Conservation (phyloP, 1,140 invertebrate species). For the Trachymyrmex cornetzi region DNA sequence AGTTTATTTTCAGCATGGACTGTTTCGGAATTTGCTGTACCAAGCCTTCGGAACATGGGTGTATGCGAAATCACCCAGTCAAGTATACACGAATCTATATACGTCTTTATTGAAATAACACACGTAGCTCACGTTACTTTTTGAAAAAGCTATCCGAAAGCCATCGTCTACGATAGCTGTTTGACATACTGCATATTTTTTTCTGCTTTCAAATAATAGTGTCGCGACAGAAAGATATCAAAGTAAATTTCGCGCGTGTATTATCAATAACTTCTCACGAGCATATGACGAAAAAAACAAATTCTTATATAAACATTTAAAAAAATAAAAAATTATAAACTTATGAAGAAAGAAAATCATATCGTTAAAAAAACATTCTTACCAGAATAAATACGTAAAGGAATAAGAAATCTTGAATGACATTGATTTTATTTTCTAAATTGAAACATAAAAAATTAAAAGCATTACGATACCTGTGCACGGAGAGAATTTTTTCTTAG, state of each 20-base stretch:
- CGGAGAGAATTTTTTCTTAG: too few species aligned
- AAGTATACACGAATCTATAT: slow-evolving; percentile 50
- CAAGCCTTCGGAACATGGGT: slow-evolving; percentile 3
- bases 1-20: slow-evolving; percentile 70
- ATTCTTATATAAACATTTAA: not conserved
- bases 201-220: slow-evolving; percentile 40
- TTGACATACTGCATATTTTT: slow-evolving; percentile 21
- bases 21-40: slow-evolving; percentile 62
- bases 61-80: slow-evolving; percentile 31
- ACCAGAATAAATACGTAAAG: not conserved
- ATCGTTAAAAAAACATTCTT: not conserved
- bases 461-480: too few species aligned
- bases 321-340: not conserved
- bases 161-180: slow-evolving; percentile 19
- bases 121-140: slow-evolving; percentile 31
- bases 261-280: not conserved
- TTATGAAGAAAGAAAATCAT: not conserved
- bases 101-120: slow-evolving; percentile 71
- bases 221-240: not conserved
- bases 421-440: not conserved
- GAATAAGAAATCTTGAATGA: not conserved
- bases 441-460: not conserved
- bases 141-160: slow-evolving; percentile 27
- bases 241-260: not conserved
- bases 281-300: not conserved